Evolutionary conservation across 2,113 vertebrate genomes (phyloP).

Genomic region (Clarias gariepinus): DNA sequence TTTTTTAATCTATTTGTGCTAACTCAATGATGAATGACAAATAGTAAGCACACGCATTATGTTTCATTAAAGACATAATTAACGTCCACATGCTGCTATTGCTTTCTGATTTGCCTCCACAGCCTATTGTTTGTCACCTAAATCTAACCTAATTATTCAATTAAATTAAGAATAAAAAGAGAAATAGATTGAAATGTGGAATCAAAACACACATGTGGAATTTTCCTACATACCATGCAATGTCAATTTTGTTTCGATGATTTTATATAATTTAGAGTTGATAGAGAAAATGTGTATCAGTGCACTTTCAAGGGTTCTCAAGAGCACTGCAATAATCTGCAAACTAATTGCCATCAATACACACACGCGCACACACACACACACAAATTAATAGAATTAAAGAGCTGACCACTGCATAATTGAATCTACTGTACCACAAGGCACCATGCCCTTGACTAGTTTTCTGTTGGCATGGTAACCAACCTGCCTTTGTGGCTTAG

Average conservation of each 20-base stretch:
- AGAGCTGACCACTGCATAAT: conserved; percentile 55
- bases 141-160: conserved; percentile 20
- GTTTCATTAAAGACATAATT: conserved; percentile 35
- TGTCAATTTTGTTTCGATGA: neutral
- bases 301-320: conserved; percentile 25
- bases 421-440: conserved; percentile 38
- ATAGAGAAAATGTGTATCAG: conserved; percentile 19
- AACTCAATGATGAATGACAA: conserved; percentile 30
- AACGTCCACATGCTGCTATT: conserved; percentile 13
- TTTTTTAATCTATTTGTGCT: conserved; percentile 21
- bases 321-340: conserved; percentile 30
- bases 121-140: conserved; percentile 12
- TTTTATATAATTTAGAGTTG: conserved; percentile 17
- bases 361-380: conserved; percentile 16
- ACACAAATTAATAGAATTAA: conserved; percentile 50
- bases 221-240: neutral
- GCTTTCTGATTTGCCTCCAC: conserved; percentile 17
- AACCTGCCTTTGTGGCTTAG: conserved; percentile 14
- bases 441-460: conserved; percentile 45
- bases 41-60: conserved; percentile 22
- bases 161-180: conserved; percentile 12
- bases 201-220: neutral
- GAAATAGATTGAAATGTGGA: conserved; percentile 5
- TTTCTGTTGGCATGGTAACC: conserved; percentile 53
- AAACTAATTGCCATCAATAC: conserved; percentile 17